A percentile compares a stretch with the other conserved stretches of the same genome.
phyloP scores from a whole-genome alignment of 2,888 invertebrate species.

The Coenonympha arcania region DNA sequence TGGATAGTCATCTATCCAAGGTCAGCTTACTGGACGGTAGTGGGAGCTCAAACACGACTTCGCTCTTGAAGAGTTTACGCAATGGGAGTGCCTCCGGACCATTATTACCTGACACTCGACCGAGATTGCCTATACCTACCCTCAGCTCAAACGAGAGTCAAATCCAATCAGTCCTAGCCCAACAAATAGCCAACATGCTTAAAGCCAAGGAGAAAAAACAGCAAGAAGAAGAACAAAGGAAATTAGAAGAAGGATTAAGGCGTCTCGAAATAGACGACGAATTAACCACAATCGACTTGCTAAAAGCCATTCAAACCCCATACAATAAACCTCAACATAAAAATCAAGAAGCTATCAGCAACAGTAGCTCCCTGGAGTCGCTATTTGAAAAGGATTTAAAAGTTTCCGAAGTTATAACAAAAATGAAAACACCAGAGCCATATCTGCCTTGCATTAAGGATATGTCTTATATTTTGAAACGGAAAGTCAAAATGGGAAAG shows the following conservation, averaged over 20 bases:
- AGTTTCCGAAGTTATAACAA: slow-evolving; percentile 30
- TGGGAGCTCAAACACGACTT: slow-evolving; percentile 30
- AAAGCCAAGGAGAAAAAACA: slow-evolving; percentile 51
- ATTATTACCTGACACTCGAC: slow-evolving; percentile 33
- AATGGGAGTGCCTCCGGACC: slow-evolving; percentile 41
- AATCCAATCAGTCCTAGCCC: slow-evolving; percentile 44
- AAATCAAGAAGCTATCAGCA: slow-evolving; percentile 32
- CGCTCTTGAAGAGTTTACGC: slow-evolving; percentile 28
- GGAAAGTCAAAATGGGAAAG: slow-evolving; percentile 41
- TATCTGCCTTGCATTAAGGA: slow-evolving; percentile 45
- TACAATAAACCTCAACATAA: slow-evolving; percentile 24
- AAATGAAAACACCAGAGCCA: slow-evolving; percentile 29
- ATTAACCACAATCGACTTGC: slow-evolving; percentile 51
- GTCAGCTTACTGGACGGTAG: slow-evolving; percentile 40
- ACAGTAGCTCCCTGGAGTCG: slow-evolving; percentile 48
- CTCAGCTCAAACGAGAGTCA: slow-evolving; percentile 40
- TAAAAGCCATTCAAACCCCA: slow-evolving; percentile 44
- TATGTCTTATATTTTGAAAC: slow-evolving; percentile 48
- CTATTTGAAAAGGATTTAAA: slow-evolving; percentile 39
- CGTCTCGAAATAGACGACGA: slow-evolving; percentile 37
- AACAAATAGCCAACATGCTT: slow-evolving; percentile 59
- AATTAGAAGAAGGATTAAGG: slow-evolving; percentile 40
- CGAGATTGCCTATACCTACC: slow-evolving; percentile 44
- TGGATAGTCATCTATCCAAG: slow-evolving; percentile 59
- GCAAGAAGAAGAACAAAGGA: slow-evolving; percentile 40